Base-by-base conservation (phyloP, 2,888 invertebrate species). In the Drosophila pseudotakahashii region DNA sequence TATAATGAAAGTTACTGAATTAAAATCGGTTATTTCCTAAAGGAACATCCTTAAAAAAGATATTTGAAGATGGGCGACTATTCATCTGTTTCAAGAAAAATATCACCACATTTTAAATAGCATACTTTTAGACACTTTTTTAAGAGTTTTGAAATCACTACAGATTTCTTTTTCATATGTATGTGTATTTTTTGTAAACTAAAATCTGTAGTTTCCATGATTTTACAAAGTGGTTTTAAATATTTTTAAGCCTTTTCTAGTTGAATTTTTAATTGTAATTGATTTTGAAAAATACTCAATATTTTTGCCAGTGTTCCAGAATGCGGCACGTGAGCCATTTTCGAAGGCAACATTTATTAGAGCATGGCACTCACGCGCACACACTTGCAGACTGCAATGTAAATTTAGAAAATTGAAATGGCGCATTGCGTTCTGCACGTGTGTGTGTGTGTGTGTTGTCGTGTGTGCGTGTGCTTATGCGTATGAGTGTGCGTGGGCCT, bases 341-440 rank as follows among this genome's bases (percentile, higher is more conserved):
- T 50, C 61, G 36, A 44, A 54, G 58, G 64, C 53, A 69, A 62
- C 60, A 66, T 76, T 67, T 67, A 73, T 60, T 61, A 67, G 53
- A 61, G 57, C 73, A 51, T 53, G 66, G 48, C 52, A 59, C 68
- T 48, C 51, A 10, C 37, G 51, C 36, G 34, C 42, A 23, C 32
- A 23, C 44, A 58, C 19, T 42, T 54, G 45, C 55, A 48, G 47
- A 53, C 44, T 61, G 45, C 67, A 68, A 58, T 69, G 53, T 70
- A 66, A 73, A 79, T 73, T 76, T 76, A 73, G 66, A 67, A 85
- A 82, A 82, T 82, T 77, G 77, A 81, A 78, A 79, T 76, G 73
- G 75, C 72, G 73, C 55, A 73, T 69, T 79, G 73, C 66, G 73
- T 50, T 51, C 62, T 68, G 47, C 48, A 41, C 54, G 39, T 48